These are phyloP conservation scores for Betta splendens DNA, from an alignment of 2,797 vertebrate genomes.

Conservation along the genomic window DNA sequence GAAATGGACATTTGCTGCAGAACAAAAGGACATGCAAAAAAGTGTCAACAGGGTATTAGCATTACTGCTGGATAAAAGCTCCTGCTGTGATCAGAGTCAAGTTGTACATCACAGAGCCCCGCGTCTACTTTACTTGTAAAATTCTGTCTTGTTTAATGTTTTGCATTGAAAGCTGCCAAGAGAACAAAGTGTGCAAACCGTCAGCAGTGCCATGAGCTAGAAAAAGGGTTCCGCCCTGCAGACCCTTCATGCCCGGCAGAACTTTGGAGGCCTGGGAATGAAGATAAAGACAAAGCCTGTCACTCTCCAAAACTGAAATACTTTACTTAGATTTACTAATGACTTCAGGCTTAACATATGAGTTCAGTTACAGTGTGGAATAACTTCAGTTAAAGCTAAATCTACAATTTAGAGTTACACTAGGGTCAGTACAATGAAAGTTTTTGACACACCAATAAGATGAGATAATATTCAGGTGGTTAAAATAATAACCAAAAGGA, in stretches of 20 bases:
- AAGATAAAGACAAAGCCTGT: constrained; percentile 12
- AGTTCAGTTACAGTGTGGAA: too few relatives aligned
- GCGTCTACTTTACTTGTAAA: background rate
- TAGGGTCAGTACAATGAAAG: too few relatives aligned
- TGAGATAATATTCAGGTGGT: too few relatives aligned
- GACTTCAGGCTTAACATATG: too few relatives aligned
- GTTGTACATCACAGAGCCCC: constrained; percentile 7
- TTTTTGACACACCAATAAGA: too few relatives aligned
- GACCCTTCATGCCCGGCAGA: constrained; percentile 85
- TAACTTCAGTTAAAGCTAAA: too few relatives aligned
- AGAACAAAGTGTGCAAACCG: constrained; percentile 73
- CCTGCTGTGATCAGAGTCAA: constrained; percentile 1
- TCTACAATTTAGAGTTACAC: too few relatives aligned
- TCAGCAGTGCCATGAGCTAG: constrained; percentile 94
- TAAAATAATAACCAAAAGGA: too few relatives aligned
- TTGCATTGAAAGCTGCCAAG: background rate
- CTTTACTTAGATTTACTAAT: background rate
- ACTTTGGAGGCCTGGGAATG: constrained; percentile 83
- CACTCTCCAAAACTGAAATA: background rate
- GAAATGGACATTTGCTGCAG: constrained; percentile 93
- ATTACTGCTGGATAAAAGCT: constrained; percentile 24
- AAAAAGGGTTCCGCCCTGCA: constrained; percentile 89
- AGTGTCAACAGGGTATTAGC: constrained; percentile 18
- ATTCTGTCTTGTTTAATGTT: background rate
- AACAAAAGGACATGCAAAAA: constrained; percentile 19